phyloP scores from a whole-genome alignment of 2,888 invertebrate species.

The Carpatolechia fugitivella region DNA sequence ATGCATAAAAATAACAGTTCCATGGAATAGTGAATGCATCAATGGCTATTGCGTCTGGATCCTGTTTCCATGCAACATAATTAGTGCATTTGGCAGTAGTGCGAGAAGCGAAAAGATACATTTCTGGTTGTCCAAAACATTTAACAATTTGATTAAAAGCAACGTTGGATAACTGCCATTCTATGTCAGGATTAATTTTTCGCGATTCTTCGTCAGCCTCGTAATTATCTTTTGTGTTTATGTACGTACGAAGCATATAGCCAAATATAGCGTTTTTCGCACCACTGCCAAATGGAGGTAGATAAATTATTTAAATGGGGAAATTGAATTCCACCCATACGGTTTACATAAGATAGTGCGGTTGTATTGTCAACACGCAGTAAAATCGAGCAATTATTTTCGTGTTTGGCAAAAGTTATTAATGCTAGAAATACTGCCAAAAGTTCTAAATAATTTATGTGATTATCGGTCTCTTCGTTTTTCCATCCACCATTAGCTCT shows the following conservation, averaged over 20 bases:
- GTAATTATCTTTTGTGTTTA: slow-evolving; percentile 27
- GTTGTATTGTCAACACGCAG: slow-evolving; percentile 13
- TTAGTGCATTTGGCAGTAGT: slow-evolving; percentile 18
- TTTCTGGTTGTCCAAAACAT: slow-evolving; percentile 21
- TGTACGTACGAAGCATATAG: background rate
- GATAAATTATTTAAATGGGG: slow-evolving; percentile 1
- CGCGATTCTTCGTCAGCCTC: slow-evolving; percentile 24
- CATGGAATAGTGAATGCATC: slow-evolving; percentile 22
- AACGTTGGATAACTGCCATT: slow-evolving; percentile 19
- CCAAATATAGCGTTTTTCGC: slow-evolving; percentile 3
- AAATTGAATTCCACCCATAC: slow-evolving; percentile 11
- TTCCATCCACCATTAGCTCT: background rate
- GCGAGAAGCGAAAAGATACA: slow-evolving; percentile 23
- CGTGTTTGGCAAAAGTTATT: slow-evolving; percentile 2
- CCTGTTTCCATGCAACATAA: slow-evolving; percentile 18
- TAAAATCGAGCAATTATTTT: slow-evolving; percentile 7
- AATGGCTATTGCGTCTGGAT: slow-evolving; percentile 20
- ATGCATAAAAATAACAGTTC: slow-evolving; percentile 24
- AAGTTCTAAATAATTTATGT: slow-evolving; percentile 14
- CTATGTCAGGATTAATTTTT: slow-evolving; percentile 21
- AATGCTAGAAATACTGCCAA: slow-evolving; percentile 10
- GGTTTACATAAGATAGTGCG: slow-evolving; percentile 8
- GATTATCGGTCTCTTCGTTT: background rate
- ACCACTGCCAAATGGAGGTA: slow-evolving; percentile 7
- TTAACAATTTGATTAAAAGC: slow-evolving; percentile 12